These are phyloP conservation scores for Tachysurus vachellii DNA, from an alignment of 2,113 vertebrate genomes.

Conservation along the genomic window DNA sequence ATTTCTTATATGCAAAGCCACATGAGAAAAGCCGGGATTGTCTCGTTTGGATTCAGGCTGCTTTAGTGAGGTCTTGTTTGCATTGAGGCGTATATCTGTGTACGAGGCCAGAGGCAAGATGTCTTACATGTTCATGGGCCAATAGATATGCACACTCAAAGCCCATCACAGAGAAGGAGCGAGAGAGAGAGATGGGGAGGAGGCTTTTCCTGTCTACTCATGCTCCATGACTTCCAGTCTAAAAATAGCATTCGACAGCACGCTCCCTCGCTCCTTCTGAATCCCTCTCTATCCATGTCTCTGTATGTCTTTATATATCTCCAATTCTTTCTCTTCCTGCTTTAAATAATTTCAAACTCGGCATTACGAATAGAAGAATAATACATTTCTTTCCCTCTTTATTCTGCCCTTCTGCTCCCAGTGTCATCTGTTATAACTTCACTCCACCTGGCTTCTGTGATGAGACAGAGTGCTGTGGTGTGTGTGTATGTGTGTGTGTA, in stretches of 20 bases:
- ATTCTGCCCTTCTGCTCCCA: conserved; percentile 25
- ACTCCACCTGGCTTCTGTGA: conserved; percentile 31
- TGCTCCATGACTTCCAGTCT: conserved; percentile 65
- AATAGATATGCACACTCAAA: neutral
- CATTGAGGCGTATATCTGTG: neutral
- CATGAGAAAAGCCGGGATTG: neutral
- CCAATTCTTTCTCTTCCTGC: conserved; percentile 51
- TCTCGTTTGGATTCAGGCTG: neutral
- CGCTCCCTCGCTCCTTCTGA: conserved; percentile 48
- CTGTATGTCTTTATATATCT: neutral
- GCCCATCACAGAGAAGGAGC: neutral
- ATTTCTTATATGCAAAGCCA: too few species aligned
- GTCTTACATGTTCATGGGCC: conserved; percentile 23
- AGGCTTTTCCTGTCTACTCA: conserved; percentile 54
- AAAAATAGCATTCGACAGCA: conserved; percentile 71
- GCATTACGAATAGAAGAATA: neutral
- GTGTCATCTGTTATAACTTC: conserved; percentile 69
- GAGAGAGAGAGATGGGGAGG: conserved; percentile 48
- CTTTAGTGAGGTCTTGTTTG: neutral
- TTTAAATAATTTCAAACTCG: conserved; percentile 65
- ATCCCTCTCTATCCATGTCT: neutral
- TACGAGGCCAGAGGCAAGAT: conserved; percentile 28
- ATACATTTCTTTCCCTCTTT: conserved; percentile 25
- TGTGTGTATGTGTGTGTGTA: conserved; percentile 16
- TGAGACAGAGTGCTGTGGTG: conserved; percentile 43